phyloP scores from a whole-genome alignment of 1,140 invertebrate genomes.

The Anagrus nilaparvatae region DNA sequence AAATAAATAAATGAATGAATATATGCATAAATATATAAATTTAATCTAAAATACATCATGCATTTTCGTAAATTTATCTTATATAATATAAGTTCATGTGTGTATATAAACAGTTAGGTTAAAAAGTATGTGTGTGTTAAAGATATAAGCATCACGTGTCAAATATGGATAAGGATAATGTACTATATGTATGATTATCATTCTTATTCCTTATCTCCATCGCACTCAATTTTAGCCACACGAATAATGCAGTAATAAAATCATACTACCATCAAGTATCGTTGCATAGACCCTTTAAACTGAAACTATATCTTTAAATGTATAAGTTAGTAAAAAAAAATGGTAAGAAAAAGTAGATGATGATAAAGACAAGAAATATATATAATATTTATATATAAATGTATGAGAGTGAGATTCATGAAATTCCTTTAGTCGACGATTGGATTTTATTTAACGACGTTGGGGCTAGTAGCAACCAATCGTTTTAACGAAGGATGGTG shows the following conservation, averaged over 20 bases:
- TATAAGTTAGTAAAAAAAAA: slow-evolving; percentile 14
- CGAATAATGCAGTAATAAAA: slow-evolving; percentile 45
- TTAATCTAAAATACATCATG: no score
- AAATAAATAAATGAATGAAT: no score
- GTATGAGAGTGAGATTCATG: slow-evolving; percentile 26
- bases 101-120: no score
- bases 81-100: no score
- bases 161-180: no score
- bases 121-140: no score
- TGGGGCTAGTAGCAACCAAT: slow-evolving; percentile 34
- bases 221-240: slow-evolving; percentile 1
- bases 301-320: slow-evolving; percentile 13
- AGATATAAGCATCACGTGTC: no score
- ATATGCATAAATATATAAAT: no score
- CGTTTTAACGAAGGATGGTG: slow-evolving; percentile 21
- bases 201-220: background rate
- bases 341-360: slow-evolving; percentile 4
- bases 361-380: slow-evolving; percentile 7
- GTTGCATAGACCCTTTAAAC: slow-evolving; percentile 33
- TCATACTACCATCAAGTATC: slow-evolving; percentile 42
- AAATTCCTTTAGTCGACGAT: slow-evolving; percentile 42
- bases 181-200: no score
- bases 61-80: no score
- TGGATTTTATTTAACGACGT: slow-evolving; percentile 44
- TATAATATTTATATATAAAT: no score